Evolutionary conservation across 2,113 vertebrate species (phyloP).

Genomic region (Python bivittatus): DNA sequence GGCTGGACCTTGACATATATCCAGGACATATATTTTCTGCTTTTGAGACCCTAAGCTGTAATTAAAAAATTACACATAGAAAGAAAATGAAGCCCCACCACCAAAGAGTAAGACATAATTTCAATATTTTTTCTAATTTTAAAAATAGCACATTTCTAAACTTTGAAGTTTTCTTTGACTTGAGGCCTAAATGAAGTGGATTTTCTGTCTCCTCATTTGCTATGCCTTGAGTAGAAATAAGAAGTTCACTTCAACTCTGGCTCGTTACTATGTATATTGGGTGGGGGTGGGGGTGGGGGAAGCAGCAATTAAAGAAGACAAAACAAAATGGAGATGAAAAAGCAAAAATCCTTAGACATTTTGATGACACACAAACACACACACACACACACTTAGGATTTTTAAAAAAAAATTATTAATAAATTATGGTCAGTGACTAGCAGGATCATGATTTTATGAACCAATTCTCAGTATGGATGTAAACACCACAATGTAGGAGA

Average conservation of each 20-base stretch:
- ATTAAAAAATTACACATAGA: neutral
- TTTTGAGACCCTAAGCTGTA: neutral
- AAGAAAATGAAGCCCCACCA: neutral
- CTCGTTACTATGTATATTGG: neutral
- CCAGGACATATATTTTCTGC: neutral
- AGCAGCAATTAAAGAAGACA: neutral
- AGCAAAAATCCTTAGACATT: neutral
- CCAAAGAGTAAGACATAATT: neutral
- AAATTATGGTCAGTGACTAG: neutral
- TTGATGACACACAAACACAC: too few relatives aligned
- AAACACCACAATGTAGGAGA: neutral
- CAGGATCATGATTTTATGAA: neutral
- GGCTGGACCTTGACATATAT: neutral
- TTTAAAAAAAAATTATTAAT: neutral
- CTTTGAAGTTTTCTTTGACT: neutral
- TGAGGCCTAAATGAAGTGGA: neutral
- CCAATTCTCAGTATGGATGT: neutral
- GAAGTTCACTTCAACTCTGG: neutral
- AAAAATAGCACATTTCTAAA: neutral
- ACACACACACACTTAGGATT: too few relatives aligned
- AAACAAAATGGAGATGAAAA: neutral
- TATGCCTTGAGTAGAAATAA: neutral
- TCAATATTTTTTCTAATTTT: neutral
- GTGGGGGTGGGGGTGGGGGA: neutral
- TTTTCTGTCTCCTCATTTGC: neutral